Evolutionary conservation across 2,113 vertebrate genomes (phyloP), one percentile per base, ranked within the genome.

Genomic region (Hucho hucho): DNA sequence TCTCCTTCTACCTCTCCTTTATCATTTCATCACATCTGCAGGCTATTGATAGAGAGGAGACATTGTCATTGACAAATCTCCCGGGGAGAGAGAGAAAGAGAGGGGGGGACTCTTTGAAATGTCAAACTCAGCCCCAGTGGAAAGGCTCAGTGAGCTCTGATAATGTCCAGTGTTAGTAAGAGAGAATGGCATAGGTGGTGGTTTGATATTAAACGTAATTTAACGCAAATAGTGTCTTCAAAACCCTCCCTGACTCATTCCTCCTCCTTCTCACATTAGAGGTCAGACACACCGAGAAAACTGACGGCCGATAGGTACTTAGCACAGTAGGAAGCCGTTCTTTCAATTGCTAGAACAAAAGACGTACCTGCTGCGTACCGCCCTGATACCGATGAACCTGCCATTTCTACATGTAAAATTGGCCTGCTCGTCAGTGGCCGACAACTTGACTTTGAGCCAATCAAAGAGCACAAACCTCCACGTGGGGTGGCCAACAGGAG

Each of bases 21-120:
- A 75, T 83, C 59, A 32, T 37, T 68, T 84, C 79, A 73, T 84
- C 59, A 22, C 66, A 43, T 76, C 47, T 69, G 24, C 7, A 18
- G 32, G 22, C 70, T 64, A 25, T 25, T 80, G 72, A 77, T 73
- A 68, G 65, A 70, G 28, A 47, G 18, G 1, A 59, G n/a, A 69
- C 74, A 59, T 22, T 47, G 25, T 25, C 43, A 61, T 56, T 53
- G 64, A 46, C 47, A 58, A 68, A 46, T 32, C 63, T 66, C 46
- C 43, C 69, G 16, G 49, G 49, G 49, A n/a, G 20, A 61, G n/a
- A 20, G n/a, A 7, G 20, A n/a, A 16, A 24, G 24, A 32, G 25
- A 43, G 37, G 7, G 32, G 32, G 64, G 25, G 12, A 14, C 64
- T 66, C 4, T 26, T 66, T 59, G 58, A 61, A 61, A 61, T 61